These are phyloP conservation scores for Sarcophaga subvicina DNA, from an alignment of 2,888 invertebrate genomes.

Conservation along the genomic window DNA sequence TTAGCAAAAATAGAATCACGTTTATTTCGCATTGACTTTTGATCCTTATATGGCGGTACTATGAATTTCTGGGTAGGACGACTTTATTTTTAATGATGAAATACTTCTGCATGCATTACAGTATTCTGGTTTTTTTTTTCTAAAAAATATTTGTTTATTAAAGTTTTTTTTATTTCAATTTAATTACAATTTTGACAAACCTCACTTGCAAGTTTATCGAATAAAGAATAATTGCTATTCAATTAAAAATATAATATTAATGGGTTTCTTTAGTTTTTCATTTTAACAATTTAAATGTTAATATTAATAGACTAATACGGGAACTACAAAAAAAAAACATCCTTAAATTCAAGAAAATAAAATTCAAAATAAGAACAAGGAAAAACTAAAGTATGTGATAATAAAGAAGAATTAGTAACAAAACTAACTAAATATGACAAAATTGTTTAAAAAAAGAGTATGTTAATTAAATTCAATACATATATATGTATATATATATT, in stretches of 20 bases:
- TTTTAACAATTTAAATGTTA: slow-evolving; percentile 22
- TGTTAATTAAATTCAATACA: slow-evolving; percentile 45
- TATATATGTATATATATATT: neutral
- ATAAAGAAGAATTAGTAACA: slow-evolving; percentile 36
- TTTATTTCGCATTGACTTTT: slow-evolving; percentile 64
- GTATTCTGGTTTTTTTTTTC: slow-evolving; percentile 24
- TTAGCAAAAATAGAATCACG: slow-evolving; percentile 65
- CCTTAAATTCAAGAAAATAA: slow-evolving; percentile 31
- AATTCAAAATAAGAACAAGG: slow-evolving; percentile 18
- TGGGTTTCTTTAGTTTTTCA: slow-evolving; percentile 10
- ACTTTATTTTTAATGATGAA: slow-evolving; percentile 25
- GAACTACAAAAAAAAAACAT: slow-evolving; percentile 23
- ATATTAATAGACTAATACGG: slow-evolving; percentile 46
- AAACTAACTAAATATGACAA: slow-evolving; percentile 3
- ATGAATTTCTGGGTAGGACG: slow-evolving; percentile 49
- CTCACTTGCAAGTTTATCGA: slow-evolving; percentile 17
- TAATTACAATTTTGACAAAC: slow-evolving; percentile 57
- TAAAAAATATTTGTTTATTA: slow-evolving; percentile 48
- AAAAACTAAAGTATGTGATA: neutral
- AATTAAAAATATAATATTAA: slow-evolving; percentile 48
- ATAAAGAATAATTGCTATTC: slow-evolving; percentile 46
- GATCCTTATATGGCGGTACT: slow-evolving; percentile 57
- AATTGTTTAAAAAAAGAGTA: neutral
- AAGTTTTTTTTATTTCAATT: slow-evolving; percentile 34
- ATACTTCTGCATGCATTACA: slow-evolving; percentile 16